phyloP scores from a whole-genome alignment of 2,113 vertebrate species.

The Gasterosteus aculeatus region DNA sequence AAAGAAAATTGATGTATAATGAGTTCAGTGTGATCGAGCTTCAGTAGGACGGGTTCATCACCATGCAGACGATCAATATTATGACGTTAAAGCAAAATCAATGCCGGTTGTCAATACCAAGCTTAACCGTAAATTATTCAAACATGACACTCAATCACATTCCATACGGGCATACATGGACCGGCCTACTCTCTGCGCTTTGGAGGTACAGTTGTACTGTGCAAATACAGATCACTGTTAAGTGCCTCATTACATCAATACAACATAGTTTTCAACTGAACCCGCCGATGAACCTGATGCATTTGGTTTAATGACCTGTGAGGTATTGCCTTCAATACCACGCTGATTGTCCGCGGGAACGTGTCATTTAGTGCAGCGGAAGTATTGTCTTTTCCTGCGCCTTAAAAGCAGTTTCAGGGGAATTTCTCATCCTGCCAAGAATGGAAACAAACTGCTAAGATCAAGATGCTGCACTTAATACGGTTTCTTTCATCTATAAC shows the following conservation, averaged over 20 bases:
- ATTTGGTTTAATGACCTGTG: slow-evolving; percentile 20
- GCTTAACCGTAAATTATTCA: slow-evolving; percentile 14
- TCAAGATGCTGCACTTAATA: slow-evolving; percentile 26
- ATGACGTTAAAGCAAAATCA: slow-evolving; percentile 19
- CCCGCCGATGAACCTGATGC: slow-evolving; percentile 25
- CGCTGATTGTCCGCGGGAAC: neutral
- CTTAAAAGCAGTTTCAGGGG: slow-evolving; percentile 21
- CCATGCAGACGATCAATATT: slow-evolving; percentile 24
- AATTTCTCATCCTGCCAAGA: slow-evolving; percentile 17
- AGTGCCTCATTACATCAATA: slow-evolving; percentile 12
- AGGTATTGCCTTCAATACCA: slow-evolving; percentile 26
- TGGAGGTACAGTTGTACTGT: neutral
- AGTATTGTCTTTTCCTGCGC: slow-evolving; percentile 9
- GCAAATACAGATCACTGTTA: neutral
- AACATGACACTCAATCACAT: slow-evolving; percentile 34
- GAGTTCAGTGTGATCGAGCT: neutral
- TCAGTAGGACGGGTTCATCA: slow-evolving; percentile 21
- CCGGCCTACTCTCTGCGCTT: neutral
- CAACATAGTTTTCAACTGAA: neutral
- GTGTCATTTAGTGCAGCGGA: slow-evolving; percentile 10
- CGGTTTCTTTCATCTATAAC: slow-evolving; percentile 7
- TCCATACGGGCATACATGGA: neutral
- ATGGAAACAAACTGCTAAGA: slow-evolving; percentile 12
- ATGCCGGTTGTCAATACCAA: slow-evolving; percentile 2
- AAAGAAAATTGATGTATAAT: neutral